These are phyloP conservation scores for Heliconius congener DNA, from an alignment of 1,140 invertebrate genomes.

Conservation along the genomic window DNA sequence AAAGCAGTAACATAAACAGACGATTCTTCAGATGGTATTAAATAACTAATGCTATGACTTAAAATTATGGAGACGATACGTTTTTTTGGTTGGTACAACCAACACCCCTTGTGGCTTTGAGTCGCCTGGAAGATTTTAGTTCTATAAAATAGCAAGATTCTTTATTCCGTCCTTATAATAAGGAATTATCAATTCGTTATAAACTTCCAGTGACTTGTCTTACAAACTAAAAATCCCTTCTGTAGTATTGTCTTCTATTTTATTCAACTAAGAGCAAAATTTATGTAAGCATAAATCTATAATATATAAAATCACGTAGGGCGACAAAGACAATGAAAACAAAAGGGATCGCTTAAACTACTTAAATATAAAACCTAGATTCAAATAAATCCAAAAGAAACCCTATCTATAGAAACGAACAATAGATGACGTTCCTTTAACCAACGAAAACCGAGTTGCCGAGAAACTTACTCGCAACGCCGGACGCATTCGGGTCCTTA, in stretches of 20 bases:
- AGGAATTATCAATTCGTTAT: conserved; percentile 30
- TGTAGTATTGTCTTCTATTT: conserved; percentile 43
- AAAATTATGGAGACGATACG: conserved; percentile 78
- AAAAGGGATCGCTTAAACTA: conserved; percentile 58
- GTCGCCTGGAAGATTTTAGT: conserved; percentile 72
- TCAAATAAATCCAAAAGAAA: conserved; percentile 48
- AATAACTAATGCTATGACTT: conserved; percentile 60
- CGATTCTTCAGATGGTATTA: conserved; percentile 57
- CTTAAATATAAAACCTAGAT: conserved; percentile 43
- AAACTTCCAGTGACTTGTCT: conserved; percentile 71
- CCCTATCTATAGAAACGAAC: conserved; percentile 42
- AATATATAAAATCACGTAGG: neutral
- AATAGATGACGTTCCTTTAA: conserved; percentile 59
- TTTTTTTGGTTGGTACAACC: conserved; percentile 73
- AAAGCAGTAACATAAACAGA: conserved; percentile 69
- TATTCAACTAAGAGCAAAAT: neutral
- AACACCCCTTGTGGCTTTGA: conserved; percentile 79
- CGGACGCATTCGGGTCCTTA: conserved; percentile 94
- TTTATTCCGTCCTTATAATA: neutral
- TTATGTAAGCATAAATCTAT: neutral
- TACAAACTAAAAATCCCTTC: conserved; percentile 68
- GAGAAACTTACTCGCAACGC: conserved; percentile 92
- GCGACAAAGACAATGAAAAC: conserved; percentile 41
- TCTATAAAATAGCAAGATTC: conserved; percentile 41
- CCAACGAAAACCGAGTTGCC: conserved; percentile 48